Evolutionary conservation across 2,113 vertebrate genomes (phyloP), one percentile per base, ranked within the genome.

Genomic region (Saimiri boliviensis): DNA sequence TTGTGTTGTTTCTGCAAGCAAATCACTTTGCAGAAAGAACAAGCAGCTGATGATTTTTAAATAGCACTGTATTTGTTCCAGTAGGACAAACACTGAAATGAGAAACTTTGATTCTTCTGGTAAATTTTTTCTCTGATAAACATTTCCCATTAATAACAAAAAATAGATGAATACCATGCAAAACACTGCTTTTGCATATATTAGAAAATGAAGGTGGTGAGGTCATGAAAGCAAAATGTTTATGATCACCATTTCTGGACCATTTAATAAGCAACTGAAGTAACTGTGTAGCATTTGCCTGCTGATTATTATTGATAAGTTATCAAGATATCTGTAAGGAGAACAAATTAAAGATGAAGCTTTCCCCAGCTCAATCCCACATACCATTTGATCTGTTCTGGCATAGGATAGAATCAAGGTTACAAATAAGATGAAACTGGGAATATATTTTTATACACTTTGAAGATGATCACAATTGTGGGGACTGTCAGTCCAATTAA

Each of bases 1-100:
- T 58, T 21, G 60, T 79, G 2, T 49, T 91, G 25, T 93, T 96
- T 86, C 47, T 92, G 83, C 52, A 90, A 93, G 25, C 74, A 84
- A 93, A 90, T 92, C 27, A 47, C 40, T 96, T 92, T 94, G 85
- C 30, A n/a, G 81, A 32, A 95, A 88, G 93, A 89, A 30, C 21
- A 89, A 79, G 82, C 27, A 88, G 45, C 40, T 85, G 27, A 47
- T 90, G 68, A 84, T 81, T 94, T 90, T 80, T 85, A 93, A 95
- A 76, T 68, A 70, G 21, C 47, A 20, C 32, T 88, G 0, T 91
- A 25, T 93, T 81, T 71, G 17, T 54, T 93, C 49, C 25, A 37
- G 52, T 32, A 92, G 66, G 77, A 25, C 35, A 86, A 91, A 86
- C 52, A 20, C 1, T 52, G 56, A 32, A 92, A 86, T 40, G 77